phyloP scores from a whole-genome alignment of 2,888 invertebrate species.

The Gonocerus acuteangulatus region DNA sequence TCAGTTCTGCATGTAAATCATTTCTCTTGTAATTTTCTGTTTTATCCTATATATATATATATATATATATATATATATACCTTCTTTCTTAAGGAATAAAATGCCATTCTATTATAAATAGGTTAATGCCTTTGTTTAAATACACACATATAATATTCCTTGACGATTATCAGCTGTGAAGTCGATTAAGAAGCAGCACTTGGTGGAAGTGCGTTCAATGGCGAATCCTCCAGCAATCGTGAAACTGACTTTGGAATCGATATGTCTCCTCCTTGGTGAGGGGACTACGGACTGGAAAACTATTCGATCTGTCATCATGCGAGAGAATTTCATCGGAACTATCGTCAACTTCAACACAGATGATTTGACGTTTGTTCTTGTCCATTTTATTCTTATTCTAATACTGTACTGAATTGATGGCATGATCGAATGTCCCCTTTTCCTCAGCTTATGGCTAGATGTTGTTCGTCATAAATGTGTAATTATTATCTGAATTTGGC shows the following conservation, averaged over 20 bases:
- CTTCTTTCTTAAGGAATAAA: no score
- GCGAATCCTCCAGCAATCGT: constrained; percentile 95
- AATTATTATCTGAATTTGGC: no score
- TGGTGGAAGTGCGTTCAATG: constrained; percentile 97
- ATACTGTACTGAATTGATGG: not conserved
- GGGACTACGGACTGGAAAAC: constrained; percentile 97
- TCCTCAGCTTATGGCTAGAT: not conserved
- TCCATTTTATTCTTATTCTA: not conserved
- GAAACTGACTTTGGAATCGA: constrained; percentile 95
- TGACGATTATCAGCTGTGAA: constrained; percentile 69
- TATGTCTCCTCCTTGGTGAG: constrained; percentile 95
- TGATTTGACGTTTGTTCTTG: constrained; percentile 83
- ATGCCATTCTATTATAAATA: no score
- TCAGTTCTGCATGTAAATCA: no score
- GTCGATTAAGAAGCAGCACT: constrained; percentile 97
- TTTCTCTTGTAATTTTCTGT: no score
- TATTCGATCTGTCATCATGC: constrained; percentile 93
- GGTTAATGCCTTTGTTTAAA: no score
- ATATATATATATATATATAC: no score
- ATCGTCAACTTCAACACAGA: constrained; percentile 99
- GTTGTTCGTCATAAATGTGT: not conserved
- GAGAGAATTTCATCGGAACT: constrained; percentile 97
- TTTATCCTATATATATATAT: no score
- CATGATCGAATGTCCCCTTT: not conserved
- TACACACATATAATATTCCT: no score